These are phyloP conservation scores for Calephelis virginiensis DNA, from an alignment of 1,140 invertebrate species.

Conservation along the genomic window DNA sequence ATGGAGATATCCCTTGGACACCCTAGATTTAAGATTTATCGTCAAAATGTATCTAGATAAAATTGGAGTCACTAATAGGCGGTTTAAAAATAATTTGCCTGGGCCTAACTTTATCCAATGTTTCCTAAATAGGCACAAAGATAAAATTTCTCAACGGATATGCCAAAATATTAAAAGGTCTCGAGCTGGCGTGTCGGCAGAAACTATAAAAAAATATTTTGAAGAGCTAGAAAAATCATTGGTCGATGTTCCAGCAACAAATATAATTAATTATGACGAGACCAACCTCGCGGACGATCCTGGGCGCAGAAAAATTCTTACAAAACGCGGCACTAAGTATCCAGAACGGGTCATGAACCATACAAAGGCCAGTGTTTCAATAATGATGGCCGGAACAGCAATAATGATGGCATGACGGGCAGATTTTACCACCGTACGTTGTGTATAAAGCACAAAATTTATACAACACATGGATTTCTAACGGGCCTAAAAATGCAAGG, in stretches of 20 bases:
- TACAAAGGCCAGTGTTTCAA: conserved; percentile 20
- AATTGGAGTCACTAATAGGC: conserved; percentile 24
- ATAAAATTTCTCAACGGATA: too few relatives aligned
- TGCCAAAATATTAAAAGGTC: too few relatives aligned
- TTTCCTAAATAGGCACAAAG: conserved; percentile 40
- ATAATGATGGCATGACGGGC: too few relatives aligned
- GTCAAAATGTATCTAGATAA: conserved; percentile 46
- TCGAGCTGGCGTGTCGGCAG: too few relatives aligned
- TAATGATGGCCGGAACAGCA: too few relatives aligned
- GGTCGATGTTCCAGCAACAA: too few relatives aligned
- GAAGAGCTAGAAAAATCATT: too few relatives aligned
- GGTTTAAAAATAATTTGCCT: conserved; percentile 46
- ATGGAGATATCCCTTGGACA: conserved; percentile 45
- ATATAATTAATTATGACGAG: too few relatives aligned
- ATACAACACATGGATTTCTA: conserved; percentile 15
- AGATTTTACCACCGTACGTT: too few relatives aligned
- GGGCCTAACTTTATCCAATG: conserved; percentile 35
- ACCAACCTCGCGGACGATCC: too few relatives aligned
- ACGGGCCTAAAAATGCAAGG: conserved; percentile 17
- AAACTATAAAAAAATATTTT: too few relatives aligned
- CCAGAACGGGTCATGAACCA: conserved; percentile 25
- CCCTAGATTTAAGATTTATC: conserved; percentile 34
- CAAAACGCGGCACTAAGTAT: conserved; percentile 24
- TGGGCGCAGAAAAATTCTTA: too few relatives aligned
- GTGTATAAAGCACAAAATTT: neutral